These are phyloP conservation scores for Leptinotarsa defecta DNA, from an alignment of 1,140 invertebrate species.

Conservation along the genomic window DNA sequence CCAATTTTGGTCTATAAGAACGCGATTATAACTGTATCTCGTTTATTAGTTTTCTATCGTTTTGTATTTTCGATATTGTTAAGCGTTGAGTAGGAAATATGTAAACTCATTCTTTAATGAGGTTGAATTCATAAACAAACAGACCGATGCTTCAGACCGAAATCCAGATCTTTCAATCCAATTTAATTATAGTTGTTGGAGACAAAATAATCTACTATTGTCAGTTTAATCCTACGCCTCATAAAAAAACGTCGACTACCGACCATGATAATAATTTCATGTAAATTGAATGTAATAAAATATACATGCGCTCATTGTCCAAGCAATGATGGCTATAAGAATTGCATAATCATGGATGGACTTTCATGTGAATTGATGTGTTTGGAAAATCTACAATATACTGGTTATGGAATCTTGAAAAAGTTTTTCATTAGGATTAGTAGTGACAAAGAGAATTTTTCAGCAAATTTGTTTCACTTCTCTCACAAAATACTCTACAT, in stretches of 20 bases:
- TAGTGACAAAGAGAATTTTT: no score
- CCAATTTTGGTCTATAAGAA: conserved; percentile 21
- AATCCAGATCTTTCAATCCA: background rate
- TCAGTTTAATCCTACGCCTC: background rate
- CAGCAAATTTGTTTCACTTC: no score
- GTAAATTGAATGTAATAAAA: conserved; percentile 16
- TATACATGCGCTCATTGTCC: background rate
- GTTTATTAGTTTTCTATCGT: background rate
- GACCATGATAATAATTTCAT: conserved; percentile 6
- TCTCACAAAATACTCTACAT: no score
- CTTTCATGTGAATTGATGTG: background rate
- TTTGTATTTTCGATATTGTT: no score
- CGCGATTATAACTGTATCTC: background rate
- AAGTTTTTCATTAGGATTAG: no score
- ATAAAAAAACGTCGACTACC: conserved; percentile 1
- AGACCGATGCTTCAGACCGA: background rate
- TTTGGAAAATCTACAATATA: no score
- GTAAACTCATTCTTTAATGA: no score
- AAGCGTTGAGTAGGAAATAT: no score
- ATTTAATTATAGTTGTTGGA: background rate
- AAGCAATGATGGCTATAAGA: background rate
- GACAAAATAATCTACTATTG: conserved; percentile 10
- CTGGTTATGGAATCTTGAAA: no score
- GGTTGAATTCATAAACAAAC: no score
- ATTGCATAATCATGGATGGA: background rate